These are phyloP conservation scores for Lacerta bilineata DNA, from an alignment of 2,797 vertebrate genomes.

Conservation along the genomic window DNA sequence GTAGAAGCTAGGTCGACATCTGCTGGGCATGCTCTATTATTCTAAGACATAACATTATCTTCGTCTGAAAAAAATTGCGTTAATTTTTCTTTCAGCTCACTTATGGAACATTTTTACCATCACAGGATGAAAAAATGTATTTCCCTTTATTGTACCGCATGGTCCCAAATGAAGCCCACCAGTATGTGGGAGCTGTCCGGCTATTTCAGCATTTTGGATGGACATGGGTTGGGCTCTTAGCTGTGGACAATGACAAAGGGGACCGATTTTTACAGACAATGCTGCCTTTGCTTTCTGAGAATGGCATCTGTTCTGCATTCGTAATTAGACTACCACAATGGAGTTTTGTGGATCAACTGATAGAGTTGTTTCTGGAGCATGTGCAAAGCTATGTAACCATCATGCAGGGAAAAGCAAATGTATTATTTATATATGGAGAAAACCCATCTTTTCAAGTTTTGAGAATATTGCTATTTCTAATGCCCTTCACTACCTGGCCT, in stretches of 20 bases:
- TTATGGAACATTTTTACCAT: background rate
- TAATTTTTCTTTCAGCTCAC: background rate
- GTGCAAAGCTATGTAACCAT: background rate
- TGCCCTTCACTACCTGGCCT: background rate
- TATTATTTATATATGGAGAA: background rate
- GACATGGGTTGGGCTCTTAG: background rate
- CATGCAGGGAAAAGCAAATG: background rate
- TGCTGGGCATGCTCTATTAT: background rate
- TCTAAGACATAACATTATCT: background rate
- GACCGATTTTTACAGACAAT: background rate
- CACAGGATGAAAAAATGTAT: background rate
- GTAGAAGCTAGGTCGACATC: no score
- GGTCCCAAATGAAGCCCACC: background rate
- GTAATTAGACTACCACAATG: background rate
- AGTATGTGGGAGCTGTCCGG: background rate
- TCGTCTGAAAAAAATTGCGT: no score
- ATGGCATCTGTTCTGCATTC: background rate
- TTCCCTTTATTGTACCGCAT: background rate
- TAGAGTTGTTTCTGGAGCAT: background rate
- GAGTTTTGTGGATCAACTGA: background rate
- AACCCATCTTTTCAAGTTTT: background rate
- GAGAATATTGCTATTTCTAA: background rate
- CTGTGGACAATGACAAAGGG: background rate
- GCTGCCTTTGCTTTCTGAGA: background rate
- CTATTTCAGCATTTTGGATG: background rate